Evolutionary conservation across 2,797 vertebrate genomes (phyloP).

Genomic region (Microhierax caerulescens): DNA sequence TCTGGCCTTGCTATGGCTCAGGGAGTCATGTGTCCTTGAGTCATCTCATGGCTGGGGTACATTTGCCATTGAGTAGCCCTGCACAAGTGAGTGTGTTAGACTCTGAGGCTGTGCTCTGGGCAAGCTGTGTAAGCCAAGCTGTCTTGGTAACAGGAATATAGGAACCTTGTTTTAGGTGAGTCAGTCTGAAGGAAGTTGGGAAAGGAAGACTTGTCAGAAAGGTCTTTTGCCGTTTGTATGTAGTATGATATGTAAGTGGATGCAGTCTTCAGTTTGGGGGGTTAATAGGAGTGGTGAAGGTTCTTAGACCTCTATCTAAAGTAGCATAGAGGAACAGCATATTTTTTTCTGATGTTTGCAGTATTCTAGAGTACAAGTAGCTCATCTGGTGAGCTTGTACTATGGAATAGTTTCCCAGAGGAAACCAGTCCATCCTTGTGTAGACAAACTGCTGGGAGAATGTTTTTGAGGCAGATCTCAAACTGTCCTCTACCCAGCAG

Average conservation of each 20-base stretch:
- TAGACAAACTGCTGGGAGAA: background rate
- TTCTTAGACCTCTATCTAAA: background rate
- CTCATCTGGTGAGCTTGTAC: background rate
- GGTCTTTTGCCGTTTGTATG: background rate
- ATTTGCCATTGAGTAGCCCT: background rate
- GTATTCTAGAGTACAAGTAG: background rate
- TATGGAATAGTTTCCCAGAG: background rate
- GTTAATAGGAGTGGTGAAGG: background rate
- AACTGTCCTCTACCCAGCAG: background rate
- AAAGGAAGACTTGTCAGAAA: background rate
- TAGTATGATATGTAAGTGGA: rapidly evolving
- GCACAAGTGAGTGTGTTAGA: background rate
- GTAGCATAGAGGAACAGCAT: background rate
- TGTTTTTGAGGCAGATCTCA: background rate
- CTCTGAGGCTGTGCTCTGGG: background rate
- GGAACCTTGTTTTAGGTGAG: background rate
- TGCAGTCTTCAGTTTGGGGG: background rate
- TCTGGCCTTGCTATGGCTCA: background rate
- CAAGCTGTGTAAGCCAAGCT: background rate
- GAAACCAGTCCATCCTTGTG: background rate
- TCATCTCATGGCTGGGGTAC: background rate
- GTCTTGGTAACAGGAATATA: background rate
- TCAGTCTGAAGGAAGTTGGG: background rate
- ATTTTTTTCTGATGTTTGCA: background rate
- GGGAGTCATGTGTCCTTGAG: background rate